These are phyloP conservation scores for Noturus placidus DNA, from an alignment of 2,113 vertebrate genomes.

Conservation along the genomic window DNA sequence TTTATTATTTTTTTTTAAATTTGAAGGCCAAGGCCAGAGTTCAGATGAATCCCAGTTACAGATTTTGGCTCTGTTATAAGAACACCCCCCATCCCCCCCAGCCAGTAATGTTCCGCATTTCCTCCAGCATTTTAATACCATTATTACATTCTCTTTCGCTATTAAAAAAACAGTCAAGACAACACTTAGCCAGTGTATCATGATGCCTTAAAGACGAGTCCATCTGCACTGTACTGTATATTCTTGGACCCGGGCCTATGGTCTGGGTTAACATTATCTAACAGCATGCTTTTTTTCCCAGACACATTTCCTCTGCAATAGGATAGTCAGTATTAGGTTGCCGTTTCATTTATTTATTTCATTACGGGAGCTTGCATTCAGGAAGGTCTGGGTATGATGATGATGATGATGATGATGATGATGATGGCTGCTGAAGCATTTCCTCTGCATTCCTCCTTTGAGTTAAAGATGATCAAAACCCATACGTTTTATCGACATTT, in stretches of 20 bases:
- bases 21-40: conserved; percentile 23
- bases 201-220: conserved; percentile 2
- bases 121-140: background rate
- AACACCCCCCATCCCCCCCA: no score
- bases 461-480: background rate
- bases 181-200: background rate
- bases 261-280: conserved; percentile 44
- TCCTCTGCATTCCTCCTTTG: conserved; percentile 28
- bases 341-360: conserved; percentile 53
- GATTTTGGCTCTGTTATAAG: conserved; percentile 13
- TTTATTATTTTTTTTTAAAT: conserved; percentile 26
- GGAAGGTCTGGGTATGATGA: conserved; percentile 35
- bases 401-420: conserved; percentile 7
- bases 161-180: background rate
- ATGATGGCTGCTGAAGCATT: conserved; percentile 32
- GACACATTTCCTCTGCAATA: conserved; percentile 52
- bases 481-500: background rate
- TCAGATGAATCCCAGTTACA: conserved; percentile 35
- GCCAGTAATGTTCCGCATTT: background rate
- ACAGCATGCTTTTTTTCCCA: conserved; percentile 40
- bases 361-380: conserved; percentile 46
- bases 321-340: conserved; percentile 52
- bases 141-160: background rate
- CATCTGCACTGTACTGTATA: conserved; percentile 22
- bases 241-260: conserved; percentile 39